These are phyloP conservation scores for Carassius carassius DNA, from an alignment of 2,113 vertebrate species.

Conservation along the genomic window DNA sequence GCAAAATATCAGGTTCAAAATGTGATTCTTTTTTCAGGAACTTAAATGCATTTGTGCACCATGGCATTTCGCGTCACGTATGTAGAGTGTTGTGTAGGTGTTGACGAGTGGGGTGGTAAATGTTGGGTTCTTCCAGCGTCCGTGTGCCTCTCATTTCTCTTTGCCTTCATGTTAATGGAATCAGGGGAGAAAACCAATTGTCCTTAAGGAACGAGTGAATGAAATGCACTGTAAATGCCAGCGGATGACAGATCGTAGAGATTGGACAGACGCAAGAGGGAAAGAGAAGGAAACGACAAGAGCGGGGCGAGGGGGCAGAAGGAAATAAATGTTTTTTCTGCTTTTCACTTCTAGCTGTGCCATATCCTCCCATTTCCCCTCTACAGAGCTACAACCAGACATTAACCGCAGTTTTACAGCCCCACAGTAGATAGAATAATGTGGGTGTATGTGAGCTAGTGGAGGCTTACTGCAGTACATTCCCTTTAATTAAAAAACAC, in stretches of 20 bases:
- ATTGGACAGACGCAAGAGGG: constrained; percentile 66
- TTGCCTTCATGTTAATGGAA: constrained; percentile 90
- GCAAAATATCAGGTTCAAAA: constrained; percentile 31
- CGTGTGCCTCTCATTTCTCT: constrained; percentile 73
- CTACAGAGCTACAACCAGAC: constrained; percentile 24
- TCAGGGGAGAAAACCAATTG: constrained; percentile 88
- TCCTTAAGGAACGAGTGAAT: constrained; percentile 91
- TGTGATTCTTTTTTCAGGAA: constrained; percentile 17
- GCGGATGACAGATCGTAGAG: constrained; percentile 87
- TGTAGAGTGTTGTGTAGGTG: constrained; percentile 31
- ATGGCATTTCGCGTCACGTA: constrained; percentile 22
- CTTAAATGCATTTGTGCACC: neutral
- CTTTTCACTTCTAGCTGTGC: constrained; percentile 46
- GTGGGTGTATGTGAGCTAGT: constrained; percentile 55
- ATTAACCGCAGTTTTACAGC: constrained; percentile 42
- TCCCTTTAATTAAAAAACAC: constrained; percentile 66
- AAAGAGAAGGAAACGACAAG: neutral
- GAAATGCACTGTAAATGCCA: constrained; percentile 93
- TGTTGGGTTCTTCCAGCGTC: constrained; percentile 78
- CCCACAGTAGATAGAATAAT: constrained; percentile 59
- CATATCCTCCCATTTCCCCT: constrained; percentile 41
- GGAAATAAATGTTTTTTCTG: constrained; percentile 69
- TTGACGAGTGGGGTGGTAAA: constrained; percentile 40
- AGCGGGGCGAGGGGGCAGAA: constrained; percentile 62
- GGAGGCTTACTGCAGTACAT: constrained; percentile 54